phyloP scores from a whole-genome alignment of 1,140 invertebrate species.

The Heliconius himera region DNA sequence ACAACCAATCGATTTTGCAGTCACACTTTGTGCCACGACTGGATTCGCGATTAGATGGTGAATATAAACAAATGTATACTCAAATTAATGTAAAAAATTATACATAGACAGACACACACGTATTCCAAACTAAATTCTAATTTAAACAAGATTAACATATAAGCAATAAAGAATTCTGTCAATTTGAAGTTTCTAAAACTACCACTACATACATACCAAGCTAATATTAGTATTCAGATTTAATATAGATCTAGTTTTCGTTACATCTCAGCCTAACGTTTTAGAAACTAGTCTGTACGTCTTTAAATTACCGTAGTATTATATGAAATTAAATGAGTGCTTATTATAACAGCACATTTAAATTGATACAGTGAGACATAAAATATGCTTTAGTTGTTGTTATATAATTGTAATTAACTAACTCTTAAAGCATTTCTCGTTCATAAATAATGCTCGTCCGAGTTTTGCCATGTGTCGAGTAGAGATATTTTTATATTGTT shows the following conservation, averaged over 20 bases:
- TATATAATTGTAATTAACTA: not conserved
- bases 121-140: not conserved
- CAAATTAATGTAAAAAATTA: not conserved
- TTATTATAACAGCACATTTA: not conserved
- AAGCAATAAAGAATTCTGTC: slow-evolving; percentile 32
- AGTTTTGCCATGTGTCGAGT: not conserved
- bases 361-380: not conserved
- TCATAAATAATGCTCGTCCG: not conserved
- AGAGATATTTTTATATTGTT: too few relatives aligned
- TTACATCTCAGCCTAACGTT: slow-evolving; percentile 25
- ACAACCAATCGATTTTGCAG: too few relatives aligned
- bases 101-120: not conserved
- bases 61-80: not conserved
- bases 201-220: slow-evolving; percentile 28
- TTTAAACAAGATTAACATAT: slow-evolving; percentile 11
- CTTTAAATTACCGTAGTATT: not conserved
- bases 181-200: slow-evolving; percentile 37
- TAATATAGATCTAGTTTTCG: slow-evolving; percentile 34
- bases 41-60: not conserved
- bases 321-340: not conserved
- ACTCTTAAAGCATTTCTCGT: not conserved
- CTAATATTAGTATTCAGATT: slow-evolving; percentile 40
- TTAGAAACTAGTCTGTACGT: slow-evolving; percentile 14
- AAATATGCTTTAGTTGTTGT: not conserved
- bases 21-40: too few relatives aligned